Base-by-base conservation (phyloP, 2,888 invertebrate genomes). In the Leucozona laternaria region DNA sequence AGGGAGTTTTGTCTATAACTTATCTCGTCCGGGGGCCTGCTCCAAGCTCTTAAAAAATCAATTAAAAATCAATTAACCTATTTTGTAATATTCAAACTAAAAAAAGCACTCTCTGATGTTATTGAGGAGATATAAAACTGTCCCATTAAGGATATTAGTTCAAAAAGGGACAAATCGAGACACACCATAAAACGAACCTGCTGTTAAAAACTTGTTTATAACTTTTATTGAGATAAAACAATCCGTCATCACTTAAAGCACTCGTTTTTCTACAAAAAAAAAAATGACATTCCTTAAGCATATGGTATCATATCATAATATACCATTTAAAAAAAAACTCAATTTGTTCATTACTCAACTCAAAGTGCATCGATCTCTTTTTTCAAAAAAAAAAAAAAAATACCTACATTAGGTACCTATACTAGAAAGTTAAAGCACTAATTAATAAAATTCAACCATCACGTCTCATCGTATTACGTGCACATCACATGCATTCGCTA, bases 401-500 rank as follows among this genome's bases (percentile, higher is more conserved):
- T 1, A 43, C n/a, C n/a, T n/a, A n/a, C n/a, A 22, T 37, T 6
- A 28, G 28, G 28, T 28, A 28, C 6, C 7, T 4, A 28, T 28
- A 31, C 25, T 28, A 4, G 34, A 37, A 34, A 40, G 22, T 40
- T 40, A 60, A 53, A 37, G 22, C 6, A 57, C 34, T 57, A 79
- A 62, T 40, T 66, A 73, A 60, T 53, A 34, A 66, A 68, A 68
- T 53, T 68, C 50, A 68, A 68, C 37, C 50, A 37, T 68, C 53
- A 66, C 57, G 66, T 68, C 58, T 66, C 58, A 66, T 79, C 72
- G 73, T 40, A 79, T 50, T 48, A 64, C 34, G 53, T 71, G 57
- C 15, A 22, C 58, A 43, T 68, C 34, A 28, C 43, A 37, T n/a
- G 34, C 31, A 11, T 31, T 13, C 6, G 25, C 22, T 68, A 50